phyloP scores from a whole-genome alignment of 1,140 invertebrate genomes.

The Drosophila nannoptera region DNA sequence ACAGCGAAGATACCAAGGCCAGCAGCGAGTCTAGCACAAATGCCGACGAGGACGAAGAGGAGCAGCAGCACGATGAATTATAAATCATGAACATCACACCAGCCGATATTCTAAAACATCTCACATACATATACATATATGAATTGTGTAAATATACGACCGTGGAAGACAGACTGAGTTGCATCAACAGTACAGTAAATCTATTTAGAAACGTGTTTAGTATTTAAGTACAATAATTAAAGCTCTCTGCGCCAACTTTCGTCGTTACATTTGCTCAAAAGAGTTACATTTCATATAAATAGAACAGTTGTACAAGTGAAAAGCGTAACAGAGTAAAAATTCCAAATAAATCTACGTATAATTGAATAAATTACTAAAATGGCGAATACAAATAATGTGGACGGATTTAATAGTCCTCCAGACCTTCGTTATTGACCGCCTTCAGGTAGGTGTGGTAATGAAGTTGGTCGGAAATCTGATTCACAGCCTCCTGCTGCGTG shows the following conservation, averaged over 20 bases:
- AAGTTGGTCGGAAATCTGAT: conserved; percentile 49
- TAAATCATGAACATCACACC: conserved; percentile 38
- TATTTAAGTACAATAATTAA: conserved; percentile 62
- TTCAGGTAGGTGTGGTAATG: conserved; percentile 42
- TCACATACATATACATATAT: conserved; percentile 24
- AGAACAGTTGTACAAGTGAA: conserved; percentile 38
- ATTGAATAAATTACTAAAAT: conserved; percentile 11
- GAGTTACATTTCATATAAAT: conserved; percentile 32
- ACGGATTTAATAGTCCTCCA: conserved; percentile 27
- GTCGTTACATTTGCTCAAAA: conserved; percentile 17
- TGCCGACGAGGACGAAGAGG: conserved; percentile 70
- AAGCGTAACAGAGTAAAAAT: conserved; percentile 33
- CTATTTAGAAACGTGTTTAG: conserved; percentile 39
- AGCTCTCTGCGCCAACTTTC: conserved; percentile 40
- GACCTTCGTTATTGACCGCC: conserved; percentile 47
- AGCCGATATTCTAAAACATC: conserved; percentile 9
- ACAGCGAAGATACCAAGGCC: conserved; percentile 70
- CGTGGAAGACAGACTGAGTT: conserved; percentile 62
- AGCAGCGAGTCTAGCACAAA: conserved; percentile 59
- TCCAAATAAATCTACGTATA: conserved; percentile 36
- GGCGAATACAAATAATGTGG: background rate
- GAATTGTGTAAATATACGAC: conserved; percentile 35
- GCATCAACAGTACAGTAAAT: conserved; percentile 50
- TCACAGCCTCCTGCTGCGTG: conserved; percentile 29
- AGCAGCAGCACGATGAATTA: conserved; percentile 72